Conservation (phyloP, 1,140 invertebrate genomes). For the Zaprionus vittiger region DNA sequence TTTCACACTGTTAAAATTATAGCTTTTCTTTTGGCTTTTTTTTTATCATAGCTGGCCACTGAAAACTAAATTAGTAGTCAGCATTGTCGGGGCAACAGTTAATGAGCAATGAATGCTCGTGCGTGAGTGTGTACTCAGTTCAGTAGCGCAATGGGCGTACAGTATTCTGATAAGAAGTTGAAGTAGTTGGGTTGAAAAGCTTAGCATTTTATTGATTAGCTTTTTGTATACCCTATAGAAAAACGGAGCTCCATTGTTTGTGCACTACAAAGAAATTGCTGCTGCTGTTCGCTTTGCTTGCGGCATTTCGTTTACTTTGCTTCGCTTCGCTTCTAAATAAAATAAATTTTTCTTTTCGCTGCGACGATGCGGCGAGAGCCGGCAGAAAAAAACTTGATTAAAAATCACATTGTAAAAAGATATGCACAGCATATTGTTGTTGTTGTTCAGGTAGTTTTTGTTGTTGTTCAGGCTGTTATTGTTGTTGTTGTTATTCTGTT, state of each 20-base stretch:
- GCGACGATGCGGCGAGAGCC: conserved; percentile 2
- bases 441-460: conserved; percentile 6
- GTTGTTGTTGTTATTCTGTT: conserved; percentile 25
- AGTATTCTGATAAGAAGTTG: background rate
- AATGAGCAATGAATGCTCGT: background rate
- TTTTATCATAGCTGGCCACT: background rate
- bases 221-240: conserved; percentile 1
- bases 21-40: no score
- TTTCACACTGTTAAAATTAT: no score
- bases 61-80: background rate
- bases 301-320: conserved; percentile 12
- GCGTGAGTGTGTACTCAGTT: background rate
- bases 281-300: background rate
- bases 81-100: background rate
- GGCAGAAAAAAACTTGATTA: conserved; percentile 68
- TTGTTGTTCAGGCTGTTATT: no score
- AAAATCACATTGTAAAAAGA: conserved; percentile 72
- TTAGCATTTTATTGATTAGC: background rate
- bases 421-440: conserved; percentile 62
- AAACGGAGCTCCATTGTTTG: background rate
- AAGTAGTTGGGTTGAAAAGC: background rate
- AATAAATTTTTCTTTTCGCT: conserved; percentile 27
- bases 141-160: background rate
- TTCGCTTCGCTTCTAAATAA: conserved; percentile 19
- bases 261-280: background rate